Evolutionary conservation across 2,888 invertebrate genomes (phyloP).

Genomic region (Agriopis leucophaearia): DNA sequence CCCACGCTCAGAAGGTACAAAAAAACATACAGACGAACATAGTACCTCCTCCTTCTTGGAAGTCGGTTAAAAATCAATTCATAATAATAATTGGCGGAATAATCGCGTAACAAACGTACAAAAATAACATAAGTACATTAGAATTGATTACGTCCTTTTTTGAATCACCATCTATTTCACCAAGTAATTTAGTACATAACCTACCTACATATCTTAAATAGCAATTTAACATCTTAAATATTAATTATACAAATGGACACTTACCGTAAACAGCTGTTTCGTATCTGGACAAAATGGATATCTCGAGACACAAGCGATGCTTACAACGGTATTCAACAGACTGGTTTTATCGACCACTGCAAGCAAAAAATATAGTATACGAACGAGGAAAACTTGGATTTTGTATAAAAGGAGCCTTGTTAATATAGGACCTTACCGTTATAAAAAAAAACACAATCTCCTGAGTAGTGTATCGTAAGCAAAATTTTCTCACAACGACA

Average conservation of each 20-base stretch:
- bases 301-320: slow-evolving; percentile 40
- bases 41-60: too few species aligned
- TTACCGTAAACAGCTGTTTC: slow-evolving; percentile 38
- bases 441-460: neutral
- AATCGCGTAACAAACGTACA: too few species aligned
- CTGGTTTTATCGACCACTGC: slow-evolving; percentile 55
- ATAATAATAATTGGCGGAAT: too few species aligned
- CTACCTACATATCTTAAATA: too few species aligned
- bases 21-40: too few species aligned
- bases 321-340: slow-evolving; percentile 52
- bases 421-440: slow-evolving; percentile 18
- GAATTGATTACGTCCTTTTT: too few species aligned
- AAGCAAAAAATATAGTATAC: slow-evolving; percentile 52
- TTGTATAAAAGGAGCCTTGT: slow-evolving; percentile 7
- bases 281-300: slow-evolving; percentile 6
- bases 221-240: neutral
- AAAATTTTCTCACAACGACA: neutral
- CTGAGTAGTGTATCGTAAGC: neutral
- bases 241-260: slow-evolving; percentile 11
- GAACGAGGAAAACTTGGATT: slow-evolving; percentile 55
- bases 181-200: too few species aligned
- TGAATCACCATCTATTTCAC: too few species aligned
- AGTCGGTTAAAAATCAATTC: too few species aligned
- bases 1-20: too few species aligned
- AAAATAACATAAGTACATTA: too few species aligned